Base-by-base conservation (phyloP, 2,888 invertebrate species). In the Sycophila texana region DNA sequence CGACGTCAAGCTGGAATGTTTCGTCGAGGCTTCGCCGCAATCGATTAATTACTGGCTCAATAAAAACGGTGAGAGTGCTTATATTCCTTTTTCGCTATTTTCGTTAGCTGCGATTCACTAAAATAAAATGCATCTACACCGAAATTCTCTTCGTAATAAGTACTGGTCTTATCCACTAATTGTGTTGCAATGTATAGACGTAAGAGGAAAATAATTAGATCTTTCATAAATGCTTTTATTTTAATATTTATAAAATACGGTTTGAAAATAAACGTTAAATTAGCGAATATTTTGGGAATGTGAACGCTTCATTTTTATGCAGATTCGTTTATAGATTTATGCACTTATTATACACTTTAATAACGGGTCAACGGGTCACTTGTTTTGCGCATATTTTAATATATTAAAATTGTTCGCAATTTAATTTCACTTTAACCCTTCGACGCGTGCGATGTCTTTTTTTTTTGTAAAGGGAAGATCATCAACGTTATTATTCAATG, bases 11-110 rank as follows among this genome's bases (percentile, higher is more conserved):
- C 92, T 97, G 84, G 97, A 97, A 91, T 97, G 97, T 92, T 94
- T 95, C 91, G 96, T 97, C 82, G 97, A 97, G 91, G 96, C 97
- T 67, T 97, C 95, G 83, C 97, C 97, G 67, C 96, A 95, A 92
- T 95, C 96, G 87, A 97, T 97, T 92, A 96, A 96, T 92, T 97
- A 96, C 91, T 97, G 97, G 97, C 94, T 95, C 87, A 93, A 95
- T 92, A 96, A 96, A 91, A 94, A 94, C 86, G 96, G 96, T 96
- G 92, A 94, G 94, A 91, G 47, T 18, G 18, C 12, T 39, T 18
- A 14, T 57, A 14, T 55, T 4, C 13, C 39, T 39, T 60, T 61
- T 53, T 26, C 47, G 12, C 18, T 14, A n/a, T 12, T 39, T 39
- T 5, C 39, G 7, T 2, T 39, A 39, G 39, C 39, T 7, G 7